Base-by-base conservation (phyloP, 2,888 invertebrate species). In the Cantharis flavilabris region DNA sequence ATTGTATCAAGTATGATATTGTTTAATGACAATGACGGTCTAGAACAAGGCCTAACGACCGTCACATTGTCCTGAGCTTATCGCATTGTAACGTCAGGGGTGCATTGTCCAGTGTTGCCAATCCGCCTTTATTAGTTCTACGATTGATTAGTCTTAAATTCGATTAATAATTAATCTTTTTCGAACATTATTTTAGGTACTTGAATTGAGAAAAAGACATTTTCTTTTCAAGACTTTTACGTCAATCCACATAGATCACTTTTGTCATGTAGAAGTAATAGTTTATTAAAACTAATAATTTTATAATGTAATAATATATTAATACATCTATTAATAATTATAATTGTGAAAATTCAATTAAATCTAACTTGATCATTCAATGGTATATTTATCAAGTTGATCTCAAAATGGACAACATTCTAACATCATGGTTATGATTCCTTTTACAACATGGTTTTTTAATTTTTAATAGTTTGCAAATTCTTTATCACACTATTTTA, bases 1-100 rank as follows among this genome's bases (percentile, higher is more conserved):
- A 87, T 87, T 87, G 87, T 87, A 87, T 88, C 87, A 87, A 86
- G 86, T 86, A 86, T 84, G 87, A 88, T 88, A 88, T 87, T 88
- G 87, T 87, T 87, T 88, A 87, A 87, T 86, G 86, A 87, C 87
- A 88, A 87, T 87, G 86, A 86, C 85, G 83, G 83, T 80, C 84
- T 84, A 86, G 86, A 87, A 86, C 86, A 87, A 87, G 86, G 84
- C 84, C 84, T 84, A 82, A 85, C 83, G 84, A 84, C 83, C 81
- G 81, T 77, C 82, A 82, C 83, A 84, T 84, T 84, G 84, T 84
- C 80, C 81, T 71, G 78, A 73, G 82, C 83, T 84, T 84, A 83
- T 83, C 83, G 81, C 81, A 85, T 86, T 84, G 86, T 85, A 80
- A 80, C 81, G 81, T 80, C 81, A 80, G 80, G 83, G 81, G 80